Evolutionary conservation across 2,888 invertebrate species (phyloP).

Genomic region (Nymphalis c-album): DNA sequence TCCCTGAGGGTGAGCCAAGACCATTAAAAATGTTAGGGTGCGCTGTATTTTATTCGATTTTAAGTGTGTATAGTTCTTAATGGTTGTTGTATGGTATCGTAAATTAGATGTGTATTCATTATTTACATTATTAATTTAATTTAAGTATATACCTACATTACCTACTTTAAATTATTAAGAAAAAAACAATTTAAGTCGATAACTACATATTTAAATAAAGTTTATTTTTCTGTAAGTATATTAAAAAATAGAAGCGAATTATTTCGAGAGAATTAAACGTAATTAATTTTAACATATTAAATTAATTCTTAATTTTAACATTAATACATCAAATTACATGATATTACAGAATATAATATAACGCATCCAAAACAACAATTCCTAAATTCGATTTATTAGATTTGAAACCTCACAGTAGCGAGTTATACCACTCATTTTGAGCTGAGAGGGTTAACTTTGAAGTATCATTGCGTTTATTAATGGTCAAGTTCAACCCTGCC

Average conservation of each 20-base stretch:
- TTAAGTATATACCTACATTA: too few relatives aligned
- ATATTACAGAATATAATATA: neutral
- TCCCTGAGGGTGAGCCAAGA: conserved; percentile 65
- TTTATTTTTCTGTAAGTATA: neutral
- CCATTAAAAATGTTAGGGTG: conserved; percentile 78
- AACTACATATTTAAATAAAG: neutral
- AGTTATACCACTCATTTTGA: conserved; percentile 63
- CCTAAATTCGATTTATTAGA: conserved; percentile 26
- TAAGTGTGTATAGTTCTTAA: conserved; percentile 77
- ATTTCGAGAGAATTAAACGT: too few relatives aligned
- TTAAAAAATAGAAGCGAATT: too few relatives aligned
- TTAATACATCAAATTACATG: too few relatives aligned
- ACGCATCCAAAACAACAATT: conserved; percentile 10
- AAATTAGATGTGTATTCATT: conserved; percentile 44
- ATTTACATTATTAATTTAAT: too few relatives aligned
- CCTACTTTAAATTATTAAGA: too few relatives aligned
- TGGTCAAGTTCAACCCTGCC: conserved; percentile 73
- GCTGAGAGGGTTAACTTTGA: conserved; percentile 76
- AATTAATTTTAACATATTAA: too few relatives aligned
- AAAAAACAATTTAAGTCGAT: too few relatives aligned
- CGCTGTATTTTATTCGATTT: conserved; percentile 78
- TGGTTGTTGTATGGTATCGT: conserved; percentile 66
- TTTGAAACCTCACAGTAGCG: conserved; percentile 52
- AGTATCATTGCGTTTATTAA: conserved; percentile 81
- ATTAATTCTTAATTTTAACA: too few relatives aligned